These are phyloP conservation scores for Papilio gigon DNA, from an alignment of 2,888 invertebrate species.

Conservation along the genomic window DNA sequence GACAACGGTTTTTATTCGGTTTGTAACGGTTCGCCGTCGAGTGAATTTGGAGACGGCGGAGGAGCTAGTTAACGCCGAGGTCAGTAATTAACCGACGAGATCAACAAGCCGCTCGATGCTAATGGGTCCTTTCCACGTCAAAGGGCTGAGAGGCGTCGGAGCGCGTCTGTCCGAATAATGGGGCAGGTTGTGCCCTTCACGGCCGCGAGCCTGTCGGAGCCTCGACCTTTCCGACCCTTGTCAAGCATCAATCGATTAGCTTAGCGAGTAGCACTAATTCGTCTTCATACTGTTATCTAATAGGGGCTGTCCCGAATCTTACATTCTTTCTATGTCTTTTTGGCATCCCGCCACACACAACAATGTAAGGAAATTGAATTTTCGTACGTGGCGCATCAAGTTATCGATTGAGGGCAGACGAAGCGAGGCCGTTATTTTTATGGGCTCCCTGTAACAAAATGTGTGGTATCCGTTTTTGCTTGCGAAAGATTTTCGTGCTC, in stretches of 20 bases:
- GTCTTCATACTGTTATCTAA: constrained; percentile 54
- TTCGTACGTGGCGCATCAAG: constrained; percentile 59
- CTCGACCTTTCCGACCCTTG: constrained; percentile 70
- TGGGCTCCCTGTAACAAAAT: constrained; percentile 48
- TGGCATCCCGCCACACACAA: constrained; percentile 50
- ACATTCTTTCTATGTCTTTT: constrained; percentile 58
- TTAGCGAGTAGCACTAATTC: constrained; percentile 70
- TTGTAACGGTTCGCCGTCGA: constrained; percentile 44
- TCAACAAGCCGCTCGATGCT: constrained; percentile 79
- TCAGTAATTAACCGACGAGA: constrained; percentile 78
- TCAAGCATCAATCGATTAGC: constrained; percentile 78
- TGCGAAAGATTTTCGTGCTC: constrained; percentile 40
- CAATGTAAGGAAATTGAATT: constrained; percentile 60
- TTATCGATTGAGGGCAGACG: constrained; percentile 59
- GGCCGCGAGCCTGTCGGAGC: constrained; percentile 61
- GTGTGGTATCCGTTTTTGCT: constrained; percentile 47
- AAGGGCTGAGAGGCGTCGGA: constrained; percentile 79
- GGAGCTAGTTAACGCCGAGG: constrained; percentile 68
- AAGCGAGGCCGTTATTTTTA: constrained; percentile 58
- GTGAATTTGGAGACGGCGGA: constrained; percentile 51
- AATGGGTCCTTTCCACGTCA: constrained; percentile 80
- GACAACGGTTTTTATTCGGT: constrained; percentile 22
- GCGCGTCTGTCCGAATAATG: constrained; percentile 80
- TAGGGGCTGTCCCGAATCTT: constrained; percentile 55
- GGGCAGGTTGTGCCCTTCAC: constrained; percentile 67